phyloP scores from a whole-genome alignment of 2,797 vertebrate species.

The Furcifer pardalis region DNA sequence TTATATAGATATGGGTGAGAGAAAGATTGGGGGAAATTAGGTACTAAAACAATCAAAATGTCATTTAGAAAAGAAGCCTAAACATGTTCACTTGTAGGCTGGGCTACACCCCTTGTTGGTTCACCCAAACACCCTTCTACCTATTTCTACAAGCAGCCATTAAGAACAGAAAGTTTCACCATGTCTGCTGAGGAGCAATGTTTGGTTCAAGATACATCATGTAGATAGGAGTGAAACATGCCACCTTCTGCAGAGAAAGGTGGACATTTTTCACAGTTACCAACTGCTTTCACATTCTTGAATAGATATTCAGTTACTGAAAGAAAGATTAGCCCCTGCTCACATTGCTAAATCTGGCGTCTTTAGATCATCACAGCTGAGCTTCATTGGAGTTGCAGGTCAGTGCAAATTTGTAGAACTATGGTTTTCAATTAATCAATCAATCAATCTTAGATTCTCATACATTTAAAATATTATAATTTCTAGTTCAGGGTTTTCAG shows the following conservation, averaged over 20 bases:
- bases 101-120: not conserved
- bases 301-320: not conserved
- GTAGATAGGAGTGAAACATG: not conserved
- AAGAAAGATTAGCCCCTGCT: not conserved
- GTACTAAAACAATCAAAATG: too few relatives aligned
- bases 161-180: not conserved
- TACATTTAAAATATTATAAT: not conserved
- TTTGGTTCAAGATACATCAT: not conserved
- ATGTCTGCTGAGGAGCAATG: not conserved
- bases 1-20: too few relatives aligned
- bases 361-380: not conserved
- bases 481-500: not conserved
- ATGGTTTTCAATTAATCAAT: not conserved
- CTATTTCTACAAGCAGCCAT: not conserved
- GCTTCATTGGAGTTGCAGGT: not conserved
- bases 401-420: not conserved
- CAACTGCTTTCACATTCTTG: not conserved
- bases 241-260: not conserved
- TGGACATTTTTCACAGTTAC: not conserved
- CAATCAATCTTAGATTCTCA: too few relatives aligned
- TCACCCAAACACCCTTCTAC: not conserved
- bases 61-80: too few relatives aligned
- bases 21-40: too few relatives aligned
- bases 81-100: not conserved
- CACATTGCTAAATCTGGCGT: not conserved